A percentile compares a stretch with the other conserved stretches of the same genome.
These are phyloP conservation scores for Zaprionus lachaisei DNA, from an alignment of 1,140 invertebrate species.

Conservation along the genomic window DNA sequence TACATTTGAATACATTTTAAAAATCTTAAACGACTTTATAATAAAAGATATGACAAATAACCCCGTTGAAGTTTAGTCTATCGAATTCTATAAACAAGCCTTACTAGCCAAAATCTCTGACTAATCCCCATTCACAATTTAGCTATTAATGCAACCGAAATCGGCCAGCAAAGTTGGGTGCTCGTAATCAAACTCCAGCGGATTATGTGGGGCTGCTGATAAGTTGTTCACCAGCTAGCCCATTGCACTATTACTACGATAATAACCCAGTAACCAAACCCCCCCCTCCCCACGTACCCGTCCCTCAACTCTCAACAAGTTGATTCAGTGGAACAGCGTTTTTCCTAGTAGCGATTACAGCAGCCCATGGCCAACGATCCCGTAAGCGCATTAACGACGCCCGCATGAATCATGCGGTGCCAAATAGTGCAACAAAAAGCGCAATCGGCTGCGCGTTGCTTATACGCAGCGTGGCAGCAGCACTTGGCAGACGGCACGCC, in stretches of 20 bases:
- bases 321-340: conserved; percentile 9
- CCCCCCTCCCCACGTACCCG: no score
- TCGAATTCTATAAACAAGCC: background rate
- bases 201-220: background rate
- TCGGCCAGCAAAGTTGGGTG: background rate
- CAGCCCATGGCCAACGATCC: conserved; percentile 14
- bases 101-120: background rate
- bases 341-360: conserved; percentile 52
- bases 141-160: background rate
- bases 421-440: conserved; percentile 43
- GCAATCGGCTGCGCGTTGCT: conserved; percentile 41
- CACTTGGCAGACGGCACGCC: conserved; percentile 52
- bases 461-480: conserved; percentile 70
- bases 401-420: conserved; percentile 47
- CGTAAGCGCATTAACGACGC: conserved; percentile 47
- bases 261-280: background rate
- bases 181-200: background rate
- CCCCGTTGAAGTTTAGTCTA: no score
- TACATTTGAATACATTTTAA: background rate
- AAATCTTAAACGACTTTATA: background rate
- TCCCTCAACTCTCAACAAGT: background rate
- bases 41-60: no score
- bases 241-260: background rate
- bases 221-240: background rate
- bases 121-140: background rate